A percentile compares a stretch with the other conserved stretches of the same genome.
These are phyloP conservation scores for Thamnophis sirtalis DNA, from an alignment of 2,113 vertebrate species.

Conservation along the genomic window DNA sequence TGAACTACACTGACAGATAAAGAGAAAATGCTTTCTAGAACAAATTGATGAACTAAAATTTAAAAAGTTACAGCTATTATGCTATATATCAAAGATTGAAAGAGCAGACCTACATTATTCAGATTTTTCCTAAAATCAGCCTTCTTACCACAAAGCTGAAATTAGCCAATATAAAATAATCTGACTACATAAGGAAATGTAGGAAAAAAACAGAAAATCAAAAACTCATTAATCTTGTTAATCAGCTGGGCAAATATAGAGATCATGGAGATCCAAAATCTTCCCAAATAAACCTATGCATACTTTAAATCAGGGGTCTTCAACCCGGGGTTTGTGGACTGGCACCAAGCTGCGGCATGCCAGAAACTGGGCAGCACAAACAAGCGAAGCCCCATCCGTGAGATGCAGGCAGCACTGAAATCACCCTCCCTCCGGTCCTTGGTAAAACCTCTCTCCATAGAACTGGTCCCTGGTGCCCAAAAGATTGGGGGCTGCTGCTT, in stretches of 20 bases:
- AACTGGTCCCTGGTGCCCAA: no score
- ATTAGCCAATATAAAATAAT: not conserved
- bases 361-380: no score
- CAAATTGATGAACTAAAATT: not conserved
- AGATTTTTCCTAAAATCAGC: not conserved
- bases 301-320: not conserved
- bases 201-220: not conserved
- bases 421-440: no score
- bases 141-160: not conserved
- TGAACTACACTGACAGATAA: not conserved
- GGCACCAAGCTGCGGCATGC: rapidly evolving
- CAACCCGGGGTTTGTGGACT: no score
- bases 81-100: not conserved
- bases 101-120: not conserved
- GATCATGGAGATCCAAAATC: not conserved
- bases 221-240: not conserved
- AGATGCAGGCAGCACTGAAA: no score
- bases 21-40: not conserved
- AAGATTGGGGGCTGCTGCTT: no score
- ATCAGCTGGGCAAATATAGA: not conserved
- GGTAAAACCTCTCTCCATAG: no score
- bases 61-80: not conserved
- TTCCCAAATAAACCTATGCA: not conserved
- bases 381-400: no score
- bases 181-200: not conserved